Conservation (phyloP, 2,797 vertebrate genomes). For the Labeo calbasu region DNA sequence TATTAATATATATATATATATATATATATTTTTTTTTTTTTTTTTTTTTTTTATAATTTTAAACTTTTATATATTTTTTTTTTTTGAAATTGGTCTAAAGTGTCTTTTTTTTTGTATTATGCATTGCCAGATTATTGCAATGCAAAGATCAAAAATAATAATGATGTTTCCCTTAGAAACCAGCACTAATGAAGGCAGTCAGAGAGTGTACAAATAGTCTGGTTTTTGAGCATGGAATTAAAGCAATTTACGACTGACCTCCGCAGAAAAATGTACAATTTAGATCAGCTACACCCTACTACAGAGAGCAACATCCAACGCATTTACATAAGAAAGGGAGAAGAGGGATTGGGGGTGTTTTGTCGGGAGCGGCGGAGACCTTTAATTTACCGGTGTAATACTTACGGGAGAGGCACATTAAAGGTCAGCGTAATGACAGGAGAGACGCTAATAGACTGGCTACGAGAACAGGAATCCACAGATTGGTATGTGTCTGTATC, state of each 20-base stretch:
- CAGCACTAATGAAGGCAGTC: background rate
- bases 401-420: constrained; percentile 63
- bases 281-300: background rate
- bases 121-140: background rate
- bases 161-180: too few species aligned
- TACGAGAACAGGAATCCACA: constrained; percentile 55
- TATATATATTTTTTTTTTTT: too few species aligned
- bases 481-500: constrained; percentile 59
- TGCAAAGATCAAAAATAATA: background rate
- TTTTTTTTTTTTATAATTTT: too few species aligned
- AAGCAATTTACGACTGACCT: constrained; percentile 44
- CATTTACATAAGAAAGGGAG: constrained; percentile 48
- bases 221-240: background rate
- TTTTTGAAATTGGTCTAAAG: background rate
- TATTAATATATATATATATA: too few species aligned
- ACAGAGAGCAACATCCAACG: background rate
- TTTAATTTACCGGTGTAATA: constrained; percentile 65
- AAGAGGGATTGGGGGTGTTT: constrained; percentile 39
- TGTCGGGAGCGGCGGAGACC: constrained; percentile 33
- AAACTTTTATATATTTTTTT: too few species aligned
- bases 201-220: background rate
- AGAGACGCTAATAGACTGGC: constrained; percentile 70
- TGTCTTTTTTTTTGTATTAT: background rate
- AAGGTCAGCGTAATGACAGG: constrained; percentile 73
- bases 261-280: constrained; percentile 15